Evolutionary conservation across 37 sponge, comb jelly and placozoan species (phyloP), one percentile per base, ranked within the genome.

Genomic region (Halisarca cf. caerulea): DNA sequence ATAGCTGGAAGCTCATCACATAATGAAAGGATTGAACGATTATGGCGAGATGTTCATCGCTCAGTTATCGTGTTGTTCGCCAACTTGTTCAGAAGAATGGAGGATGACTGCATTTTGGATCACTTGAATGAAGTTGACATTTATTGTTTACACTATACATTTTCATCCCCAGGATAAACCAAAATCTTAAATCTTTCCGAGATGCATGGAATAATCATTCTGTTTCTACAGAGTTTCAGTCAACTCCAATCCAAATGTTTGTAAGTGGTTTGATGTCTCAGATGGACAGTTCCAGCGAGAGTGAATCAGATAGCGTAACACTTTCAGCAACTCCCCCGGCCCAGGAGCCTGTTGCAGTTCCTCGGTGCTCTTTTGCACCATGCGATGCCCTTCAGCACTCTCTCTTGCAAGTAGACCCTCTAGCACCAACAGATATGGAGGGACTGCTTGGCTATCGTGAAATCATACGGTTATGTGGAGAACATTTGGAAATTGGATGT

Each of bases 181-280:
- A 61, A 17, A 53, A 59, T 79, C 40, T 89, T 25, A 55, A 80
- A 30, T 3, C 57, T 33, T 89, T 82, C 28, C 39, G 21, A 47
- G 47, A 41, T 47, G 89, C 85, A 41, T 89, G 85, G 89, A 83
- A 88, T 33, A 57, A 45, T 59, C 89, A 88, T 83, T 75, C 66
- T 35, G 14, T 88, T 24, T 58, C 80, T 32, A 59, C 86, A 60
- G 80, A 85, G 55, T 24, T 41, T 37, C 3, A 73, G 54, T 43
- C 8, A 68, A 78, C 86, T 53, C 68, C 68, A 24, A 24, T 18
- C 28, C 68, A 66, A 66, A 66, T 66, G 68, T 66, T 66, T 66
- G 23, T 66, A 9, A 15, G 68, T 66, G 68, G 68, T 8, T 66
- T 66, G 68, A 66, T 66, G 14, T 27, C 68, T 27, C 68, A 66